Evolutionary conservation across 2,113 vertebrate genomes (phyloP).

Genomic region (Psophia crepitans): DNA sequence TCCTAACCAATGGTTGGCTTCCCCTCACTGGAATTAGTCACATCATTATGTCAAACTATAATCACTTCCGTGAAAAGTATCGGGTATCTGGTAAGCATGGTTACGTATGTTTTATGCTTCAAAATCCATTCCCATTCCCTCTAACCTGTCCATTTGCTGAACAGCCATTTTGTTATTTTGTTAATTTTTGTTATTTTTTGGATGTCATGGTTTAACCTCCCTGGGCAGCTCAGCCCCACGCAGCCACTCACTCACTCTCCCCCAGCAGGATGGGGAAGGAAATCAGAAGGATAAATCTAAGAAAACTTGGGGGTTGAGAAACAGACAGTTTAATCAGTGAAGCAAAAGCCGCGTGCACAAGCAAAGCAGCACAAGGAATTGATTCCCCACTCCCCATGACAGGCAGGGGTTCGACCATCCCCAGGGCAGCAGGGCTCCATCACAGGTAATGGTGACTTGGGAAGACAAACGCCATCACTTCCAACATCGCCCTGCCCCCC

Average conservation of each 20-base stretch:
- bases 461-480: rapidly evolving
- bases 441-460: rapidly evolving
- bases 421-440: neutral
- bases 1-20: neutral
- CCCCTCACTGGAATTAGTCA: neutral
- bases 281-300: neutral
- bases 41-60: neutral
- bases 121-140: neutral
- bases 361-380: neutral
- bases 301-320: neutral
- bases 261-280: neutral
- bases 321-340: neutral
- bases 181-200: too few species aligned
- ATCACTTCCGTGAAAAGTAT: neutral
- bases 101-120: neutral
- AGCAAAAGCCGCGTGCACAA: neutral
- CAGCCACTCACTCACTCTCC: neutral
- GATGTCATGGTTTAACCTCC: neutral
- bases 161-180: neutral
- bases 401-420: too few species aligned
- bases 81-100: neutral
- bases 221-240: neutral
- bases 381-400: too few species aligned
- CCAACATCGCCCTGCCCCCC: rapidly evolving
- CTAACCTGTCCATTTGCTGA: neutral